Evolutionary conservation across 2,888 invertebrate genomes (phyloP), one percentile per base, ranked within the genome.

Genomic region (Torymus texanus): DNA sequence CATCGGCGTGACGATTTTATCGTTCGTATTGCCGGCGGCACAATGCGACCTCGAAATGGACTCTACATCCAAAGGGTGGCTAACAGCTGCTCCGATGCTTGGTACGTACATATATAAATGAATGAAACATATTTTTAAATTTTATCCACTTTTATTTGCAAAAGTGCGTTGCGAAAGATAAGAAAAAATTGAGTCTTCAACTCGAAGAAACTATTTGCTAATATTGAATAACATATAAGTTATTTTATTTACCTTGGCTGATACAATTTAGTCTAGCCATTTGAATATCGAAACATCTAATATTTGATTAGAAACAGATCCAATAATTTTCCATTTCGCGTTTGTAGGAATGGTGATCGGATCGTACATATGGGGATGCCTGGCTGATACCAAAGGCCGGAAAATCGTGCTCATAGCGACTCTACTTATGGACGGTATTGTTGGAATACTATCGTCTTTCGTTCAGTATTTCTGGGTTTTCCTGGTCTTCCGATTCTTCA

Each of bases 291-390:
- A 41, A 29, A 5, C 29, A 3, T 29, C 29, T 29, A 29, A 41
- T 41, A 41, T 41, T 8, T 41, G 8, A 0, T 41, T 41, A 41
- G 41, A 41, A 41, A 41, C 41, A 41, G 5, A 41, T 8, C 5
- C 8, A 41, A 41, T 41, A 41, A 41, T 41, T 41, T 41, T 41
- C 41, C 41, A 41, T 41, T 41, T 41, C 10, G 41, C 41, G 41
- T 41, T 82, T 84, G 1, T 86, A 95, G 95, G 96, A 82, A 96
- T 96, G 95, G 93, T 96, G 70, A 90, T 96, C 85, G 96, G 96
- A 18, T 95, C 95, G 62, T 96, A 95, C 91, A 95, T 95, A 90
- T 96, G 95, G 95, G 96, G 96, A 68, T 95, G 95, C 88, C 91
- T 96, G 86, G 96, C 96, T 82, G 96, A 96, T 88, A 95, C 95